Evolutionary conservation across 2,797 vertebrate genomes (phyloP), one percentile per base, ranked within the genome.

Genomic region (Micrastur ruficollis): DNA sequence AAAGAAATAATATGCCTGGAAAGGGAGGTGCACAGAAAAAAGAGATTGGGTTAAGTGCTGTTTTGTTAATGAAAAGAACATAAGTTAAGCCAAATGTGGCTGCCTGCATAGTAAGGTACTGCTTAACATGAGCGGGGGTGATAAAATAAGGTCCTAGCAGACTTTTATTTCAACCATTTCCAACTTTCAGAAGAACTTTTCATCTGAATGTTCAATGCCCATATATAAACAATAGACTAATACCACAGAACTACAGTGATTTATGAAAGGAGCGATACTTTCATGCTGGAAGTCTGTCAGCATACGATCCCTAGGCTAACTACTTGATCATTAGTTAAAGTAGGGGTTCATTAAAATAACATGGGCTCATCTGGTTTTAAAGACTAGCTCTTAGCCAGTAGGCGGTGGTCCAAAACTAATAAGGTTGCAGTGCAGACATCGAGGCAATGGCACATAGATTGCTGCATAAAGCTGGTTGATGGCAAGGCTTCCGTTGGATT

Each of bases 281-380:
- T 50, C n/a, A 58, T 70, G 71, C 83, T 91, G 53, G 53, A 80
- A 85, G 61, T 34, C 93, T 85, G 65, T 84, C 65, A 74, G 86
- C 58, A 25, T 65, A 56, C 0, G 3, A 83, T 91, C 86, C 32
- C 49, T 68, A 23, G 72, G 78, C 56, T 78, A 78, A 87, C 44
- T 92, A 12, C 52, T 52, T 71, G 81, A 87, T 89, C 12, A 2
- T 97, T 95, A 93, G 83, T 95, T 93, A 78, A 95, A 90, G 74
- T 38, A 65, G 86, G 34, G 49, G 74, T 91, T 97, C 86, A 92
- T 94, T 95, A 95, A 95, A 96, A 81, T 94, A 83, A 94, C 86
- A 74, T 89, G 79, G 92, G 15, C 75, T 92, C 78, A 25, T 80
- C 75, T 94, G 74, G 56, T 89, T 96, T 95, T 95, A 86, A 92